Conservation (phyloP, 2,888 invertebrate species). For the Pasiphila rectangulata region DNA sequence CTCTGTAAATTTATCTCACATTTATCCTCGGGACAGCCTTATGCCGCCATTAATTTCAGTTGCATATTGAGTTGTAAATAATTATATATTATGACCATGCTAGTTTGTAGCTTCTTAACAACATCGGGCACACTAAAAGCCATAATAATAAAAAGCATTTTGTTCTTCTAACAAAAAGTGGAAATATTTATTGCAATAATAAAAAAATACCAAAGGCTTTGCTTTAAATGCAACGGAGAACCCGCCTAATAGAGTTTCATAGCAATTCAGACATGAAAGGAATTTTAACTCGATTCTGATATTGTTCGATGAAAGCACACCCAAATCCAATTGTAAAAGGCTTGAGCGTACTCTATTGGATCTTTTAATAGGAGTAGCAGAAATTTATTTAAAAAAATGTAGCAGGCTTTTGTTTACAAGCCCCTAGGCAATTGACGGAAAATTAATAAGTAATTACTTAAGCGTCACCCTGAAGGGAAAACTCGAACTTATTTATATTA, state of each 20-base stretch:
- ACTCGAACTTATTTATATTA: too few species aligned
- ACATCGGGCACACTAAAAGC: too few species aligned
- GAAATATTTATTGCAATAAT: not conserved
- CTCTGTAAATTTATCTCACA: too few species aligned
- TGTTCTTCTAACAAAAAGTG: not conserved
- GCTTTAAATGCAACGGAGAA: not conserved
- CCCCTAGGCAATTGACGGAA: not conserved
- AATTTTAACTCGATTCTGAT: slow-evolving; percentile 6
- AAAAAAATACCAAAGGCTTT: not conserved
- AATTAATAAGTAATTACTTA: not conserved
- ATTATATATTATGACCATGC: too few species aligned
- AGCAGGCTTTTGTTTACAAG: not conserved
- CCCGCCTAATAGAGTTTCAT: not conserved
- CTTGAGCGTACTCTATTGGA: not conserved
- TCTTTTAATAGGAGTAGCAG: not conserved
- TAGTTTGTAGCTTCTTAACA: too few species aligned
- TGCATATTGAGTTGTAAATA: too few species aligned
- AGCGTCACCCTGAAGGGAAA: not conserved
- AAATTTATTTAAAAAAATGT: not conserved
- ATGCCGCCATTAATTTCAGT: too few species aligned
- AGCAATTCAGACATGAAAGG: slow-evolving; percentile 5
- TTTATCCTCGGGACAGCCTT: too few species aligned
- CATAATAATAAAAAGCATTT: not conserved
- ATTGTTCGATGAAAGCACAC: slow-evolving; percentile 9
- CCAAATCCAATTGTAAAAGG: not conserved